Conservation (phyloP, 2,888 invertebrate species). For the Pterostichus niger region DNA sequence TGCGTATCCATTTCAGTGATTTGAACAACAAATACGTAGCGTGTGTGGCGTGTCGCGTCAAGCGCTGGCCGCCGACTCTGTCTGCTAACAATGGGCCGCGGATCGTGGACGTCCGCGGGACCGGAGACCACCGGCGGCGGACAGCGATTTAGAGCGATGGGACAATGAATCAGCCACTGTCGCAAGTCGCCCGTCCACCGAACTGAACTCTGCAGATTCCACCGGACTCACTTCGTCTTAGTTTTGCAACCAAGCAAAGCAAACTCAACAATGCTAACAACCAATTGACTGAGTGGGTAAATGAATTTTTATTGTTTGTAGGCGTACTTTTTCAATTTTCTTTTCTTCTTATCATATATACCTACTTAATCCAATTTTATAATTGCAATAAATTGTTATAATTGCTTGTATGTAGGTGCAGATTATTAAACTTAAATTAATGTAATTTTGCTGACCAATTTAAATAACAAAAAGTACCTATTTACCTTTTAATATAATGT, state of each 20-base stretch:
- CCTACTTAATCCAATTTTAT: background rate
- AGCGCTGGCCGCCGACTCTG: conserved; percentile 69
- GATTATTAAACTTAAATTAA: background rate
- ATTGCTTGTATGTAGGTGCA: background rate
- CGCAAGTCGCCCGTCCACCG: conserved; percentile 36
- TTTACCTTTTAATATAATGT: no score
- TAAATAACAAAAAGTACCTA: no score
- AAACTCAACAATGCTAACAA: background rate
- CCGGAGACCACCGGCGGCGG: conserved; percentile 74
- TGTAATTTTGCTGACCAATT: no score
- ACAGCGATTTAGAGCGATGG: conserved; percentile 72
- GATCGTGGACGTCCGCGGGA: conserved; percentile 70
- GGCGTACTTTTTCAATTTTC: conserved; percentile 18
- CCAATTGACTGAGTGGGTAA: background rate
- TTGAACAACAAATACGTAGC: conserved; percentile 60
- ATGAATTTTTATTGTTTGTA: background rate
- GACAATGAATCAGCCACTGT: conserved; percentile 72
- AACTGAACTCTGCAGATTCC: conserved; percentile 11
- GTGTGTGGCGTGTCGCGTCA: conserved; percentile 73
- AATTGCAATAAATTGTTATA: background rate
- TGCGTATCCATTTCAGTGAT: conserved; percentile 20
- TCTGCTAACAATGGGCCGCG: conserved; percentile 74
- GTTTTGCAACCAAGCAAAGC: background rate
- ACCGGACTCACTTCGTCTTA: background rate
- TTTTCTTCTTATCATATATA: no score